A percentile compares a stretch with the other conserved stretches of the same genome.
These are phyloP conservation scores for Stenoptilia bipunctidactyla DNA, from an alignment of 2,888 invertebrate genomes.

Conservation along the genomic window DNA sequence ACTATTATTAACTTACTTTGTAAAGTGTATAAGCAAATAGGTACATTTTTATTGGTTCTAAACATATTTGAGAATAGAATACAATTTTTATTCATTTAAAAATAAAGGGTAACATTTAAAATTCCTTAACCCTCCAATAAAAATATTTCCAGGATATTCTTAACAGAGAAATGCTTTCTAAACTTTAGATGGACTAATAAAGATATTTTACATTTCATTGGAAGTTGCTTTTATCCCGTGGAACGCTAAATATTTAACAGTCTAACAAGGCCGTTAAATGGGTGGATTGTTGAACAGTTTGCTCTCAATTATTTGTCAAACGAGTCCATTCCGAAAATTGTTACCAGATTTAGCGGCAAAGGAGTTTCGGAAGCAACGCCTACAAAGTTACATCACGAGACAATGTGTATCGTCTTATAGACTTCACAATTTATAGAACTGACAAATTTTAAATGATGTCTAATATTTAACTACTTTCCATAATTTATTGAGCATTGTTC, in stretches of 20 bases:
- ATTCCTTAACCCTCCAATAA: no score
- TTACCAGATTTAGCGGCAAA: slow-evolving; percentile 59
- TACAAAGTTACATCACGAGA: slow-evolving; percentile 35
- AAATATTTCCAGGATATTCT: no score
- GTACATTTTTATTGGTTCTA: no score
- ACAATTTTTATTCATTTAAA: no score
- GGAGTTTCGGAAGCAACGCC: slow-evolving; percentile 36
- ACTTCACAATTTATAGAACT: slow-evolving; percentile 28
- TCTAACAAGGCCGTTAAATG: slow-evolving; percentile 40
- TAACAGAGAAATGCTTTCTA: no score
- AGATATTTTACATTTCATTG: slow-evolving; percentile 11
- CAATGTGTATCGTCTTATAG: slow-evolving; percentile 25
- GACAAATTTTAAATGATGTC: slow-evolving; percentile 9
- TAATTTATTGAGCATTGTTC: no score
- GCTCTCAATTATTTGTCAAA: slow-evolving; percentile 59
- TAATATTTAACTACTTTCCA: slow-evolving; percentile 1
- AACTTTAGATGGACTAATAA: neutral
- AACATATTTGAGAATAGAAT: no score
- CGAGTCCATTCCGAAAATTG: slow-evolving; percentile 55
- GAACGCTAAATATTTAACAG: slow-evolving; percentile 27
- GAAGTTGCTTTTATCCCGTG: slow-evolving; percentile 11
- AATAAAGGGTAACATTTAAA: neutral
- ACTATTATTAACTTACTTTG: no score
- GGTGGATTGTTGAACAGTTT: slow-evolving; percentile 50
- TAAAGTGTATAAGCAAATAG: no score